A percentile compares a stretch with the other conserved stretches of the same genome.
Evolutionary conservation across 1,140 invertebrate genomes (phyloP).

Genomic region (Solenopsis fugax): DNA sequence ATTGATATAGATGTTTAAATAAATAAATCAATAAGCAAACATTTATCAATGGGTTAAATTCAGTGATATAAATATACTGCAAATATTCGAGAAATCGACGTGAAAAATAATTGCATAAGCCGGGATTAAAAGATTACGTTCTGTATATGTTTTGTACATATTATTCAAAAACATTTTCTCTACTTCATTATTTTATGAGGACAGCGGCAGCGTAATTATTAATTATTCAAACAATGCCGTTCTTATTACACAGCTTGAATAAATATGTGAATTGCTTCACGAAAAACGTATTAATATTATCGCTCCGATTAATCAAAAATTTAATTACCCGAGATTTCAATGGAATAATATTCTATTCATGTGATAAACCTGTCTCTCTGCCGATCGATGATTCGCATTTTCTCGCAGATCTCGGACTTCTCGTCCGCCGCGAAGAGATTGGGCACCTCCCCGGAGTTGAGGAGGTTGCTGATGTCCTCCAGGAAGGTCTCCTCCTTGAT

Average conservation of each 20-base stretch:
- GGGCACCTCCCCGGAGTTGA: conserved; percentile 97
- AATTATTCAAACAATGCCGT: conserved; percentile 16
- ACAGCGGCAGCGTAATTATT: conserved; percentile 1
- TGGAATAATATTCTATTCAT: not conserved
- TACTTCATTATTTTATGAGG: not conserved
- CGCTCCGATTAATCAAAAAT: not conserved
- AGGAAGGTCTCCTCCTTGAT: conserved; percentile 97
- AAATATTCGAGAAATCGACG: not conserved
- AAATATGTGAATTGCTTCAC: not conserved
- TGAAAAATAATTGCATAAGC: not conserved
- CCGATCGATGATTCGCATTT: conserved; percentile 96
- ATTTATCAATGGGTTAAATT: not conserved
- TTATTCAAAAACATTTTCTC: not conserved
- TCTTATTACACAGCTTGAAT: conserved; percentile 11
- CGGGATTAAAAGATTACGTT: not conserved
- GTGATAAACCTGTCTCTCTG: conserved; percentile 90
- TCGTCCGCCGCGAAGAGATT: conserved; percentile 96
- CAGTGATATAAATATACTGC: not conserved
- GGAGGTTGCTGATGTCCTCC: conserved; percentile 97
- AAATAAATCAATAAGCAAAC: not conserved
- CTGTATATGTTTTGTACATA: not conserved
- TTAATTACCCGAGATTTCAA: conserved; percentile 13
- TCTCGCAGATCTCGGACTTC: conserved; percentile 96
- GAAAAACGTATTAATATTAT: not conserved
- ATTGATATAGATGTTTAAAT: no score